phyloP scores from a whole-genome alignment of 2,113 vertebrate genomes.

The Pteronura brasiliensis region DNA sequence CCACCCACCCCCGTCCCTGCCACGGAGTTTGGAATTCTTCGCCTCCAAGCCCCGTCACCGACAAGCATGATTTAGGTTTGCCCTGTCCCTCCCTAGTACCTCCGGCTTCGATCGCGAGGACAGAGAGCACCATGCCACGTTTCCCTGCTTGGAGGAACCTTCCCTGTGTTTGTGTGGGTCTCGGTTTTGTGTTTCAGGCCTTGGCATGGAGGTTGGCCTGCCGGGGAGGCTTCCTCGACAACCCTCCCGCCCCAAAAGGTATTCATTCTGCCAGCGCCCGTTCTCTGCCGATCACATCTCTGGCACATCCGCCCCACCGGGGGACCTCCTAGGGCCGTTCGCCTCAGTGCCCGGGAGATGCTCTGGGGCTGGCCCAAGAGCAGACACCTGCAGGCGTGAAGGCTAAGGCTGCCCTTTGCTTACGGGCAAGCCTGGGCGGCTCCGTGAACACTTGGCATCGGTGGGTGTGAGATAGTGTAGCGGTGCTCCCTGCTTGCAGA shows the following conservation, averaged over 20 bases:
- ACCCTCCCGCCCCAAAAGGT: background rate
- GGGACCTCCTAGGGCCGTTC: background rate
- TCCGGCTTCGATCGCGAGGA: background rate
- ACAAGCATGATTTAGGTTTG: background rate
- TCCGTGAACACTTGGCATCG: background rate
- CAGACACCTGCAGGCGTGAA: background rate
- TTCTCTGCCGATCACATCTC: background rate
- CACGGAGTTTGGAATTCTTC: background rate
- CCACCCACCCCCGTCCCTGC: no score
- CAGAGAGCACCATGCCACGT: background rate
- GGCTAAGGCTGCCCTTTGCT: background rate
- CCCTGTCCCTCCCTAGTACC: background rate
- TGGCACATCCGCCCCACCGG: no score
- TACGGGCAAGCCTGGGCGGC: background rate
- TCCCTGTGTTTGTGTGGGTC: background rate
- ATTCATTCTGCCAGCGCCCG: background rate
- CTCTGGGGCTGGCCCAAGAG: background rate
- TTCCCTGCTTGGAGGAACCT: background rate
- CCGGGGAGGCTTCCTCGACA: background rate
- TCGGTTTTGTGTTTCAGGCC: background rate
- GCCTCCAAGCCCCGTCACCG: background rate
- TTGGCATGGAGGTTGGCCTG: background rate
- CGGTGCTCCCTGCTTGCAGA: background rate
- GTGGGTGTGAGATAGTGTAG: background rate
- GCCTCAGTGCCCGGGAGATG: no score